Percentiles rank a stretch among this genome's conserved stretches.
These are phyloP conservation scores for Plagodis dolabraria DNA, from an alignment of 2,888 invertebrate genomes.

Conservation along the genomic window DNA sequence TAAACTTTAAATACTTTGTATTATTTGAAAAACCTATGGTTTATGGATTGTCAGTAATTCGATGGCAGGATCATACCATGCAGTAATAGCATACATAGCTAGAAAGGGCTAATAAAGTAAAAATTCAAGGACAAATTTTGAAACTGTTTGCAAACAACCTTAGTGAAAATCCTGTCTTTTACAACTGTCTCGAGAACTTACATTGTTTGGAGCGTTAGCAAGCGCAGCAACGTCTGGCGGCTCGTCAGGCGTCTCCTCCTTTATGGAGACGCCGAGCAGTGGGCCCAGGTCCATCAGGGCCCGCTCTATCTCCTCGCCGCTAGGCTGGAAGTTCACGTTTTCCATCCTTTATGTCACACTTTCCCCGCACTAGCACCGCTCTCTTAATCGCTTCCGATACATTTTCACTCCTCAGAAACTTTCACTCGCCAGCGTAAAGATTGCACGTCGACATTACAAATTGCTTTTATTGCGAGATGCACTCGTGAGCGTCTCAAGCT, in stretches of 20 bases:
- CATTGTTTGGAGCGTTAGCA: slow-evolving; percentile 50
- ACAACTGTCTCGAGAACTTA: slow-evolving; percentile 42
- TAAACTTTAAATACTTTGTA: too few relatives aligned
- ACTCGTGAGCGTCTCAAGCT: slow-evolving; percentile 46
- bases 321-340: slow-evolving; percentile 68
- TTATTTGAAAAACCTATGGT: too few relatives aligned
- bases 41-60: too few relatives aligned
- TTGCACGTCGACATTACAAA: slow-evolving; percentile 74
- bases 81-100: background rate
- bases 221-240: slow-evolving; percentile 51
- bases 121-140: background rate
- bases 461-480: slow-evolving; percentile 61
- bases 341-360: slow-evolving; percentile 60
- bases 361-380: slow-evolving; percentile 42
- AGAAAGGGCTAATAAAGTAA: background rate
- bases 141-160: slow-evolving; percentile 19
- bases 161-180: background rate
- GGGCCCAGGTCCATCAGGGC: slow-evolving; percentile 79
- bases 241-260: slow-evolving; percentile 76
- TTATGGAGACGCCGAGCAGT: slow-evolving; percentile 77
- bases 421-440: slow-evolving; percentile 67
- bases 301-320: slow-evolving; percentile 78
- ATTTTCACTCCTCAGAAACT: slow-evolving; percentile 65
- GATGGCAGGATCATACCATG: too few relatives aligned
- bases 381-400: slow-evolving; percentile 51